These are phyloP conservation scores for Stegana nigrithorax DNA, from an alignment of 2,888 invertebrate genomes.

Conservation along the genomic window DNA sequence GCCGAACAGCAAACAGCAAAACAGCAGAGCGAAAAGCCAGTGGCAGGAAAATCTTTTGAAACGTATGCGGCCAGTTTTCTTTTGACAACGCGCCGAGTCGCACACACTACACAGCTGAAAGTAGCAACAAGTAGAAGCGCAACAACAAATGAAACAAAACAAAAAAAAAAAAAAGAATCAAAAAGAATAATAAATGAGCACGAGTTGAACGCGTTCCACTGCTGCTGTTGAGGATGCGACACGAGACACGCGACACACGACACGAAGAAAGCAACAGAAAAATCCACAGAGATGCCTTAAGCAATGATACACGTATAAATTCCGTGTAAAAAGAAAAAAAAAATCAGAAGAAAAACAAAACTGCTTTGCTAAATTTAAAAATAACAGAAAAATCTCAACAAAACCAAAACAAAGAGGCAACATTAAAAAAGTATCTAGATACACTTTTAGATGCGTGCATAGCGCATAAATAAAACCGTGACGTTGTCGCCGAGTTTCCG, in stretches of 20 bases:
- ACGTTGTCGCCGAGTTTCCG: conserved; percentile 15
- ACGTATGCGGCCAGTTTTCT: conserved; percentile 50
- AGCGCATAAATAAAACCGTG: conserved; percentile 15
- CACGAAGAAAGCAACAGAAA: conserved; percentile 9
- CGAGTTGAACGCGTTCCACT: background rate
- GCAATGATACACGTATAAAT: too few species aligned
- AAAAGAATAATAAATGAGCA: background rate
- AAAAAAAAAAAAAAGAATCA: background rate
- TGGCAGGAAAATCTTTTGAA: conserved; percentile 14
- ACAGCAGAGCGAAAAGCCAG: background rate
- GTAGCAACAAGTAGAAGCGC: conserved; percentile 29
- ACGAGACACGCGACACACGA: background rate
- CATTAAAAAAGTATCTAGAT: conserved; percentile 14
- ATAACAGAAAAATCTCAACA: conserved; percentile 12
- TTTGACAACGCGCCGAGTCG: conserved; percentile 65
- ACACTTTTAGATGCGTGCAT: background rate
- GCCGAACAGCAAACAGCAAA: background rate
- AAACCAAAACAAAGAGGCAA: conserved; percentile 24
- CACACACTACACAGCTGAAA: background rate
- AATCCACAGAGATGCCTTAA: conserved; percentile 24
- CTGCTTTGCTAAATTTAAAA: conserved; percentile 53
- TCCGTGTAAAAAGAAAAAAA: background rate
- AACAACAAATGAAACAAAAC: conserved; percentile 13
- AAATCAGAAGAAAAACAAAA: conserved; percentile 8
- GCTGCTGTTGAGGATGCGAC: too few species aligned